Conservation (phyloP, 2,113 vertebrate species). For the Procavia capensis region DNA sequence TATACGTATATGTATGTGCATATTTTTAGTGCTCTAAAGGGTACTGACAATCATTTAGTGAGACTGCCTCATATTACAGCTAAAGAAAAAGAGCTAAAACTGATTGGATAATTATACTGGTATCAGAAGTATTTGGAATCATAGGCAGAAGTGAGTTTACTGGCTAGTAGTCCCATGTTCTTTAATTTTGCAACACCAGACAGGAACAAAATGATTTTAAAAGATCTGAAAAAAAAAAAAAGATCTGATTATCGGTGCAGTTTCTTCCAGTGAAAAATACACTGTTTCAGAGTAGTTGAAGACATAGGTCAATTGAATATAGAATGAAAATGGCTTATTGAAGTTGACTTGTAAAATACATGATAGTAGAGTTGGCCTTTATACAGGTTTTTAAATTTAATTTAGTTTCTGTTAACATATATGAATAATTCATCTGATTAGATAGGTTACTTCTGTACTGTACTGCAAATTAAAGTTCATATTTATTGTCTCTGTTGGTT, state of each 20-base stretch:
- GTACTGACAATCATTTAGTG: neutral
- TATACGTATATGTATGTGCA: neutral
- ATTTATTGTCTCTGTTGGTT: conserved; percentile 66
- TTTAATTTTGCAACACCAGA: neutral
- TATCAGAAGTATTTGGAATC: neutral
- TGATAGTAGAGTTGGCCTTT: conserved; percentile 68
- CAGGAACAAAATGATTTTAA: neutral
- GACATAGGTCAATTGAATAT: conserved; percentile 53
- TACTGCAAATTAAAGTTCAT: conserved; percentile 80
- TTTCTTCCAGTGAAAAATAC: conserved; percentile 29
- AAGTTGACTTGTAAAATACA: conserved; percentile 68
- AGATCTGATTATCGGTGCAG: neutral
- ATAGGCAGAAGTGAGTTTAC: neutral
- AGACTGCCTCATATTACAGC: neutral
- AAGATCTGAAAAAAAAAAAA: neutral
- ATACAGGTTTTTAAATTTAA: conserved; percentile 17
- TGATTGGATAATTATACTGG: neutral
- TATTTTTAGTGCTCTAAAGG: neutral
- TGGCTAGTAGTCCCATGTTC: neutral
- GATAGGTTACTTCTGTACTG: conserved; percentile 72
- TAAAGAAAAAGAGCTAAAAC: neutral
- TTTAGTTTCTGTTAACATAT: conserved; percentile 66
- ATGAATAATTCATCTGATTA: conserved; percentile 84
- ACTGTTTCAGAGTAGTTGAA: neutral
- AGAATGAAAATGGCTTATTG: conserved; percentile 68